Base-by-base conservation (phyloP, 1,140 invertebrate genomes). In the Drosophila arizonae region DNA sequence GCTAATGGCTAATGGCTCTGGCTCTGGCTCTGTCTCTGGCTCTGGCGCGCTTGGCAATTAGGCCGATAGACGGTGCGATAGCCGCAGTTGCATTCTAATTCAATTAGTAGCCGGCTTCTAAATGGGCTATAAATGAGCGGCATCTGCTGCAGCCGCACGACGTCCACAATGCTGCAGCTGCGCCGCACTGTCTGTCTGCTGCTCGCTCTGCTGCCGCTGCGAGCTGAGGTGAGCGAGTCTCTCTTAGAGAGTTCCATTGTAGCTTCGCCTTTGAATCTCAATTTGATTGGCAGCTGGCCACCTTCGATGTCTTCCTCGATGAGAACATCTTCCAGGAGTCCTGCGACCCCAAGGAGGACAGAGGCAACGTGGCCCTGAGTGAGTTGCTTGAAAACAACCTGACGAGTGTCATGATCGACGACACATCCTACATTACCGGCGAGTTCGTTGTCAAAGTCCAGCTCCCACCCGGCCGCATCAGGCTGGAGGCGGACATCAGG, bases 41-140 rank as follows among this genome's bases (percentile, higher is more conserved):
- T 15, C 63, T 52, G 58, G 45, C 39, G 46, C 52, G 73, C 71
- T 72, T 79, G 66, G 26, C 76, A 82, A 82, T 82, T 84, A 84
- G 62, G 36, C 41, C 64, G 61, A 79, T 60, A 60, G 43, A 41
- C 51, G 46, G 26, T n/a, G 45, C 43, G 50, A 56, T 65, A 51
- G 56, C 21, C 39, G 26, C 36, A 46, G 33, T 39, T 60, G 21
- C 45, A 64, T 64, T 71, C 60, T 56, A 50, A 50, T 21, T 43
- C 77, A 77, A 74, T 81, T 81, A 64, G 52, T 5, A 5, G 4
- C 4, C 8, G 8, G 10, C 1, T 21, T 78, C 81, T 79, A 79
- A 79, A 76, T 13, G 8, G 15, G 28, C 26, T 43, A 81, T 82
- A 82, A 76, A 79, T 13, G 10, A 3, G 39, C 6, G 24, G 39